Conservation (phyloP, 2,113 vertebrate genomes). For the Psophia crepitans region DNA sequence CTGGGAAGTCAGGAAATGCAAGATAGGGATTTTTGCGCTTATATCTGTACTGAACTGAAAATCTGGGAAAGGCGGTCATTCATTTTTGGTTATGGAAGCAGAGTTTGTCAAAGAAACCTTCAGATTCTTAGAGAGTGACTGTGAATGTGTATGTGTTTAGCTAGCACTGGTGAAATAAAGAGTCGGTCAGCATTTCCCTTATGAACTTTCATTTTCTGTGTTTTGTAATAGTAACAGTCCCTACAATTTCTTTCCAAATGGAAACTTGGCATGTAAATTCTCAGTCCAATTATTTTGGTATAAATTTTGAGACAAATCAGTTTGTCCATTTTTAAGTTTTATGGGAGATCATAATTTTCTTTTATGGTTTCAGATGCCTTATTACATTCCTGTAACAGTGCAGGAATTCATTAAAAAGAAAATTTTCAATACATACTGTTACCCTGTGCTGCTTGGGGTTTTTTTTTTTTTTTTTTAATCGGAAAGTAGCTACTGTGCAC, state of each 20-base stretch:
- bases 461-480: neutral
- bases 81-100: neutral
- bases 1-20: slow-evolving; percentile 21
- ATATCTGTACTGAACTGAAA: neutral
- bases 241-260: slow-evolving; percentile 51
- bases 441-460: neutral
- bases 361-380: slow-evolving; percentile 56
- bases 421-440: neutral
- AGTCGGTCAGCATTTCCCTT: slow-evolving; percentile 43
- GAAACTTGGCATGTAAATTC: slow-evolving; percentile 58
- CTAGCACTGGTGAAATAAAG: slow-evolving; percentile 10
- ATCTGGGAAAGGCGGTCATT: neutral
- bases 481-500: neutral
- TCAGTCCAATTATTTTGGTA: slow-evolving; percentile 58
- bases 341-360: slow-evolving; percentile 32
- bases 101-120: slow-evolving; percentile 1
- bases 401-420: slow-evolving; percentile 44
- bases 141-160: neutral
- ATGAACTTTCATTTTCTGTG: slow-evolving; percentile 11
- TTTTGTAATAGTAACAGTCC: slow-evolving; percentile 46
- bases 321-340: slow-evolving; percentile 61
- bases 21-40: neutral
- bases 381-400: slow-evolving; percentile 31
- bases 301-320: slow-evolving; percentile 62
- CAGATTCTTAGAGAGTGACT: neutral